A percentile compares a stretch with the other conserved stretches of the same genome.
These are phyloP conservation scores for Philereme vetulata DNA, from an alignment of 2,888 invertebrate genomes.

Conservation along the genomic window DNA sequence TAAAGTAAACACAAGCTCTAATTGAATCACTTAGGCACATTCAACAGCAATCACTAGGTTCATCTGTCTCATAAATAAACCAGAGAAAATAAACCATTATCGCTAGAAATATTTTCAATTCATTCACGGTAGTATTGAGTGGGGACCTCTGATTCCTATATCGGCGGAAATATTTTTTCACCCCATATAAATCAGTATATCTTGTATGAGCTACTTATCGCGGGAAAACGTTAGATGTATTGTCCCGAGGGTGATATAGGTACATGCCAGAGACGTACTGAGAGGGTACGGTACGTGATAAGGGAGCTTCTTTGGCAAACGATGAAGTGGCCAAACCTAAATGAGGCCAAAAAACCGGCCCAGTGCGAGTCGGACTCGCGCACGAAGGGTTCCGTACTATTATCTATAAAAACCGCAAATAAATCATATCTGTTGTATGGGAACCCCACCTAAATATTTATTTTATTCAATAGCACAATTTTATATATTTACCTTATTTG, in stretches of 20 bases:
- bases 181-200: conserved; percentile 73
- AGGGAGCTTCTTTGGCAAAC: background rate
- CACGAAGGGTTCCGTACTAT: too few species aligned
- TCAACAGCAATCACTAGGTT: conserved; percentile 10
- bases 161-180: conserved; percentile 59
- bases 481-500: too few species aligned
- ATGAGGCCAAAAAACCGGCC: too few species aligned
- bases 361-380: too few species aligned
- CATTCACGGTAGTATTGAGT: conserved; percentile 34
- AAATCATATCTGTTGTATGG: too few species aligned
- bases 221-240: conserved; percentile 68
- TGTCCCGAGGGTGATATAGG: conserved; percentile 67
- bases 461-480: too few species aligned
- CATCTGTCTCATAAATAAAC: conserved; percentile 11
- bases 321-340: background rate
- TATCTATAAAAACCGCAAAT: too few species aligned
- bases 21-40: conserved; percentile 12
- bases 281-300: background rate
- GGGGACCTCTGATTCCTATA: conserved; percentile 45
- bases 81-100: conserved; percentile 3
- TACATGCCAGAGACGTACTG: conserved; percentile 37
- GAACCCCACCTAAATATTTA: too few species aligned
- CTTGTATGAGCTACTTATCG: conserved; percentile 73
- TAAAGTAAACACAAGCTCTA: background rate
- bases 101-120: conserved; percentile 41